These are phyloP conservation scores for Silvanus unidentatus DNA, from an alignment of 2,888 invertebrate species.

Conservation along the genomic window DNA sequence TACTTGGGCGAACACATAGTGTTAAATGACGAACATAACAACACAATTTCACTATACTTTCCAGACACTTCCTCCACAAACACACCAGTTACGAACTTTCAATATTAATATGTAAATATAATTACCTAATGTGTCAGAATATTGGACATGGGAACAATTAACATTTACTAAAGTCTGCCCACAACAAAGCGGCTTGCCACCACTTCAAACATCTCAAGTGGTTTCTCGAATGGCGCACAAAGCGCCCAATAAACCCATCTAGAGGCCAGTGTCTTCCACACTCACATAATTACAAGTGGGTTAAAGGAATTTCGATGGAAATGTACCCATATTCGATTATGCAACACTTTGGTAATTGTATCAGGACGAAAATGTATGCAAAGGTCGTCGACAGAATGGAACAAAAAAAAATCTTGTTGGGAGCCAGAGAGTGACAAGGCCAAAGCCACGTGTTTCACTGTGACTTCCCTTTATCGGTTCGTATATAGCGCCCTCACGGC, in stretches of 20 bases:
- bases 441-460: not conserved
- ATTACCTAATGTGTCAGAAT: conserved; percentile 19
- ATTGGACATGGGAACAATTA: conserved; percentile 21
- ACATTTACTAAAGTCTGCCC: conserved; percentile 10
- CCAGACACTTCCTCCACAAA: too few relatives aligned
- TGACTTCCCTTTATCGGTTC: conserved; percentile 8
- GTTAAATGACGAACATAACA: too few relatives aligned
- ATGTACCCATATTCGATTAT: too few relatives aligned
- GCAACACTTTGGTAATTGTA: too few relatives aligned
- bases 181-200: conserved; percentile 17
- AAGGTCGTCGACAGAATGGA: not conserved
- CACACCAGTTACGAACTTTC: too few relatives aligned
- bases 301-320: too few relatives aligned
- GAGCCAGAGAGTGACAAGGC: conserved; percentile 1
- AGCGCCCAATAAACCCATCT: too few relatives aligned
- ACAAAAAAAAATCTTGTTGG: not conserved
- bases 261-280: too few relatives aligned
- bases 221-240: not conserved
- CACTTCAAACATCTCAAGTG: too few relatives aligned
- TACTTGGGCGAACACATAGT: too few relatives aligned
- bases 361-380: not conserved
- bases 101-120: conserved; percentile 22
- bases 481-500: conserved; percentile 7
- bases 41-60: too few relatives aligned
- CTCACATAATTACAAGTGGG: too few relatives aligned